Evolutionary conservation across 2,888 invertebrate species (phyloP).

Genomic region (Cheilosia impressa): DNA sequence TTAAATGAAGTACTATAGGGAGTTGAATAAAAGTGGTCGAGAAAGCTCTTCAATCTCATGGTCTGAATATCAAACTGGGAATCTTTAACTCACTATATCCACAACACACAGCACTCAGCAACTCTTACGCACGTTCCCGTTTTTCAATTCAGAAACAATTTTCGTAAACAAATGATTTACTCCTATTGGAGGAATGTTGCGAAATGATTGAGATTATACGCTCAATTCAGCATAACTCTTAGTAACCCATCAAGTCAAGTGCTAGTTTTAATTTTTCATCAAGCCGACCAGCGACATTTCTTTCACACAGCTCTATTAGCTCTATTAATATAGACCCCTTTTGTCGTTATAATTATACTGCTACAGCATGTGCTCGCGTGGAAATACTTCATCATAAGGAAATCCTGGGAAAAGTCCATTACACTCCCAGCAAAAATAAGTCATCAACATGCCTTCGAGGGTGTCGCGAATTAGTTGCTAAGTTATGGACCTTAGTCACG

Average conservation of each 20-base stretch:
- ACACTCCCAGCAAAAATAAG: constrained; percentile 52
- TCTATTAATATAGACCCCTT: constrained; percentile 36
- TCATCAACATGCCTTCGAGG: constrained; percentile 67
- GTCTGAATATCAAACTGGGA: too few relatives aligned
- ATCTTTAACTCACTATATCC: too few relatives aligned
- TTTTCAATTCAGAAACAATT: neutral
- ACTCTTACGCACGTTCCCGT: too few relatives aligned
- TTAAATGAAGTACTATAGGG: too few relatives aligned
- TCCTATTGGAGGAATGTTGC: constrained; percentile 7
- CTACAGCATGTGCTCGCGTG: constrained; percentile 57
- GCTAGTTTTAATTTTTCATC: constrained; percentile 14
- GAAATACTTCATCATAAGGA: constrained; percentile 54
- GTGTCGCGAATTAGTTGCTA: constrained; percentile 63
- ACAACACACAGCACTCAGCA: too few relatives aligned
- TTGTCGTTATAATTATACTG: constrained; percentile 23
- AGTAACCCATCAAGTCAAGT: constrained; percentile 56
- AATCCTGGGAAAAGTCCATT: constrained; percentile 46
- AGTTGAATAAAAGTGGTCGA: too few relatives aligned
- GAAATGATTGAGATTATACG: constrained; percentile 14
- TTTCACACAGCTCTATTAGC: constrained; percentile 7
- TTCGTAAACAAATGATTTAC: neutral
- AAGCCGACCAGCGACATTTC: neutral
- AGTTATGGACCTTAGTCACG: constrained; percentile 70
- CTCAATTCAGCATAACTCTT: constrained; percentile 9
- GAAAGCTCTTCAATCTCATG: too few relatives aligned